Evolutionary conservation across 2,113 vertebrate genomes (phyloP).

Genomic region (cat (Felis catus)): F.catus_Fca126_mat1.0 CM031414.1:20084001-20084500

Average conservation of each 20-base stretch:
- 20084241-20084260: conserved; percentile 37
- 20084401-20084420: background rate
- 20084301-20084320: background rate
- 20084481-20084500: background rate
- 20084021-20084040: background rate
- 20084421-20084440: background rate
- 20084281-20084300: background rate
- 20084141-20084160: background rate
- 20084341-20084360: background rate
- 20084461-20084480: background rate
- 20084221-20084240: conserved; percentile 9
- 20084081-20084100: background rate
- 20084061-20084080: background rate
- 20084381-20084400: background rate
- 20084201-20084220: background rate
- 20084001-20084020: background rate
- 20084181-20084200: background rate
- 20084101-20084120: background rate
- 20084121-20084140: background rate
- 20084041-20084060: background rate
- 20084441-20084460: background rate
- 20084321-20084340: background rate
- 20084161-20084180: background rate
- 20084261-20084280: conserved; percentile 11
- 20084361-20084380: background rate